These are phyloP conservation scores for Peromyscus attwateri DNA, from an alignment of 2,797 vertebrate species.

Conservation along the genomic window DNA sequence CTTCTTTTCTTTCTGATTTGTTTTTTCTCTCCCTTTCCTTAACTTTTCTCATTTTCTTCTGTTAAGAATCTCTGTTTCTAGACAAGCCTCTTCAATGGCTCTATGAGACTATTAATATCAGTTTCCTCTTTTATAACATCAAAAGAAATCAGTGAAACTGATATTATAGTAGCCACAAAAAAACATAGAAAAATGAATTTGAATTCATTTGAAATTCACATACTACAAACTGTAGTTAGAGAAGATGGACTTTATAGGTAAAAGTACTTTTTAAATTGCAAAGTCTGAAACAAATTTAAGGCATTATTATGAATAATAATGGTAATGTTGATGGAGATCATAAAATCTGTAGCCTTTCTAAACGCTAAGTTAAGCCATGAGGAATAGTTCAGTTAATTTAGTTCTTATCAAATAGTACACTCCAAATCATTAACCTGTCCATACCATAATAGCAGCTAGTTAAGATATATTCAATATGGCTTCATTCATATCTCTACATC, in stretches of 20 bases:
- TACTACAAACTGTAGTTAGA: constrained; percentile 67
- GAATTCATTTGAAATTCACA: constrained; percentile 74
- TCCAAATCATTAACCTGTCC: constrained; percentile 68
- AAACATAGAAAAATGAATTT: constrained; percentile 64
- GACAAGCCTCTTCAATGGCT: constrained; percentile 57
- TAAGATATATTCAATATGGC: constrained; percentile 44
- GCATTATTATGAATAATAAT: constrained; percentile 69
- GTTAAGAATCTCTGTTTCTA: constrained; percentile 67
- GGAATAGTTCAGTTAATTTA: constrained; percentile 66
- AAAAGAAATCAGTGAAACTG: constrained; percentile 62
- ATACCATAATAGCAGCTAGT: constrained; percentile 61
- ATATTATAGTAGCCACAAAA: constrained; percentile 64
- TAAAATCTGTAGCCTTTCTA: constrained; percentile 69
- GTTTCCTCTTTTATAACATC: constrained; percentile 65
- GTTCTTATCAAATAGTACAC: constrained; percentile 49
- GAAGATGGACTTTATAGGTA: constrained; percentile 56
- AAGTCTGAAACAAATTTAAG: constrained; percentile 60
- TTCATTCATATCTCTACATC: constrained; percentile 62
- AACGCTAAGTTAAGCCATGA: constrained; percentile 53
- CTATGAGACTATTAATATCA: constrained; percentile 25
- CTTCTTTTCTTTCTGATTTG: constrained; percentile 36
- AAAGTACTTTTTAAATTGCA: constrained; percentile 61
- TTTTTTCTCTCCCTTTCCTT: constrained; percentile 52
- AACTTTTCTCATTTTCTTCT: constrained; percentile 65
- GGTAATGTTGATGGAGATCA: constrained; percentile 28